Percentiles rank a stretch among this genome's conserved stretches.
These are phyloP conservation scores for Polypterus bichir DNA, from an alignment of 2,113 vertebrate species.

Conservation along the genomic window DNA sequence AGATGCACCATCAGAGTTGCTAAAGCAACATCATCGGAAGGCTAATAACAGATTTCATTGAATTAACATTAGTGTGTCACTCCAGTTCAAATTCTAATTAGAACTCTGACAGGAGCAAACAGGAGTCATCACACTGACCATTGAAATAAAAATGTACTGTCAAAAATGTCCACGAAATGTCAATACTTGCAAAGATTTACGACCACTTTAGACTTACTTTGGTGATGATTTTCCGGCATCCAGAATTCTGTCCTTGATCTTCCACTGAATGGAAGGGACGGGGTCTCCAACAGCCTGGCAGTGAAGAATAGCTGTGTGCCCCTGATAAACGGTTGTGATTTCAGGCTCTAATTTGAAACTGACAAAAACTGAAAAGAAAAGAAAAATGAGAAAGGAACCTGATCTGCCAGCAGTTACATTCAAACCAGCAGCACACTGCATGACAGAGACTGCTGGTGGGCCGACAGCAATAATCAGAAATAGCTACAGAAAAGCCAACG, in stretches of 20 bases:
- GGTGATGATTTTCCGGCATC: conserved; percentile 50
- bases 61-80: too few species aligned
- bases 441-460: too few species aligned
- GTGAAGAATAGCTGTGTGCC: conserved; percentile 83
- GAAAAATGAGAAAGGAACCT: neutral
- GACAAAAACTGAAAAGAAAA: conserved; percentile 60
- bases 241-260: conserved; percentile 76
- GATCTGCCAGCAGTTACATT: too few species aligned
- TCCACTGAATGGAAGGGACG: conserved; percentile 81
- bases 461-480: too few species aligned
- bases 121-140: neutral
- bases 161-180: neutral
- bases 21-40: too few species aligned
- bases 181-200: neutral
- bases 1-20: too few species aligned
- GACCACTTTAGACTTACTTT: conserved; percentile 46
- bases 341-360: conserved; percentile 81
- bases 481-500: too few species aligned
- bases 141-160: neutral
- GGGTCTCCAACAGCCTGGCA: conserved; percentile 89
- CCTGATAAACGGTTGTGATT: conserved; percentile 84
- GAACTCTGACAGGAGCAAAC: too few species aligned
- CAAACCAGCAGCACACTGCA: too few species aligned
- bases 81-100: too few species aligned
- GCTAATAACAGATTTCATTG: too few species aligned